Conservation (phyloP, 2,113 vertebrate genomes). For the Mastomys natalensis region DNA sequence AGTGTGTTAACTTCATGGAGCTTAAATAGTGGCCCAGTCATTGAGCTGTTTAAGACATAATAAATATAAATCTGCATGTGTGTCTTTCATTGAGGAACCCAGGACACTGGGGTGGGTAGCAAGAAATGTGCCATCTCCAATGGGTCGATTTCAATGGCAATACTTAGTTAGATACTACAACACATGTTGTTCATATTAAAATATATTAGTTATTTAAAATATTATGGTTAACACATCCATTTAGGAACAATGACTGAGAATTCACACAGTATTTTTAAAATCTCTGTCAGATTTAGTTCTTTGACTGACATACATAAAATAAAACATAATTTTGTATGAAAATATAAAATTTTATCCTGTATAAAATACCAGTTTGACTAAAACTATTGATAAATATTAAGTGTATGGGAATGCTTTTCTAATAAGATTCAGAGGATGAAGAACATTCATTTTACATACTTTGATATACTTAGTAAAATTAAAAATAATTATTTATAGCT, state of each 20-base stretch:
- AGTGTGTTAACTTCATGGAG: too few species aligned
- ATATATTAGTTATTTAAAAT: not conserved
- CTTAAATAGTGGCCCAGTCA: too few species aligned
- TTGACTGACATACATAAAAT: not conserved
- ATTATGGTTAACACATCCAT: not conserved
- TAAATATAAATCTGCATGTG: too few species aligned
- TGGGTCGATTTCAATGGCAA: too few species aligned
- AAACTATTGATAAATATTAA: not conserved
- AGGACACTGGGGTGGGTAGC: too few species aligned
- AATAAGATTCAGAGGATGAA: not conserved
- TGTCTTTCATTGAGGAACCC: too few species aligned
- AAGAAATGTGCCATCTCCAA: too few species aligned
- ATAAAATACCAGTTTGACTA: not conserved
- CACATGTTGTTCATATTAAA: not conserved
- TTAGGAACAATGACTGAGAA: not conserved
- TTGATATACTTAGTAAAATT: not conserved
- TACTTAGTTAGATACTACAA: too few species aligned
- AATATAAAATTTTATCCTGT: not conserved
- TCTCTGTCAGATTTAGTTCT: not conserved
- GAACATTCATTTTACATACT: not conserved
- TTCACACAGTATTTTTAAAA: not conserved
- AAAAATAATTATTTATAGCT: constrained; percentile 43
- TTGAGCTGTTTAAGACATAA: too few species aligned
- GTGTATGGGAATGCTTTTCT: not conserved
- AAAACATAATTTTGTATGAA: not conserved